Evolutionary conservation across 2,113 vertebrate genomes (phyloP), one percentile per base, ranked within the genome.

Genomic region (Heliornis fulica): DNA sequence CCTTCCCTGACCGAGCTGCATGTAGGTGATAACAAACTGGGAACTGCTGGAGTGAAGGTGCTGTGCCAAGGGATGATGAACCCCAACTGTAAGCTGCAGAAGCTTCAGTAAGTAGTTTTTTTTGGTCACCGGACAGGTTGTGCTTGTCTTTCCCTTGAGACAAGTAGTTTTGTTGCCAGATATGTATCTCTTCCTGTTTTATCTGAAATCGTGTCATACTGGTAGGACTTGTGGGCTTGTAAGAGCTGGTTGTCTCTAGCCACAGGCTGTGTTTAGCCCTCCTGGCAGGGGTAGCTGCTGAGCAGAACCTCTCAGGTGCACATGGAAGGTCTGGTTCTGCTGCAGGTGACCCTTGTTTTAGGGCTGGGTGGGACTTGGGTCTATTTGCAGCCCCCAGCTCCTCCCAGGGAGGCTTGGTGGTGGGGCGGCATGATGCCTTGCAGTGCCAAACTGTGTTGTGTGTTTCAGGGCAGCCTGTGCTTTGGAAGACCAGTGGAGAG

Each of bases 11-110:
- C 63, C 0, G 97, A 98, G 82, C 96, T 98, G 83, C 72, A 95
- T 0, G 64, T 98, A 13, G 95, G 90, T 1, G 96, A 97, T 36
- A 98, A 98, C 95, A 88, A 34, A 11, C 93, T 98, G 74, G 97
- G 96, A 25, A 96, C 97, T 3, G 45, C 70, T 5, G 98, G 98
- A n/a, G 92, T 97, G 23, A 96, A 41, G 84, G 85, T 97, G 50
- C 96, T 98, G 15, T 98, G 98, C 6, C 86, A 97, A 50, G 98
- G 98, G 9, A 89, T 98, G 10, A 80, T 96, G 97, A 97, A 97
- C 60, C 91, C 98, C 54, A 94, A 78, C 92, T 98, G 98, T 71
- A 92, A 82, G 36, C 88, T 98, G 23, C 97, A 98, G 94, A 97
- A 70, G 56, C 93, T 98, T 45, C 95, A 97, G 98, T 98, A 97